Evolutionary conservation across 2,797 vertebrate species (phyloP).

Genomic region (Enteromius radiatus): DNA sequence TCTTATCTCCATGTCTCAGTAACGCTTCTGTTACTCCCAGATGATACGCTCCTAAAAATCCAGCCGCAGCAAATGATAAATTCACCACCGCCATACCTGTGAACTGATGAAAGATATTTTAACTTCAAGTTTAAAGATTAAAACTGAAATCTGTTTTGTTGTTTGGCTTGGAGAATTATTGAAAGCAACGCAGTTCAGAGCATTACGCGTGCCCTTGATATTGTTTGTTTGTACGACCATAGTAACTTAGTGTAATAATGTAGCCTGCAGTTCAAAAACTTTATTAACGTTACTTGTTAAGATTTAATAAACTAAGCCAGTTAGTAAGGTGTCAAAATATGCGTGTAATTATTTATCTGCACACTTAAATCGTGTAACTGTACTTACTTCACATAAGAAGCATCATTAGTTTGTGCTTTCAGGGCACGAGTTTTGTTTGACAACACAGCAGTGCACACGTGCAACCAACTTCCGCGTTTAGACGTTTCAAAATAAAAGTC

Average conservation of each 20-base stretch:
- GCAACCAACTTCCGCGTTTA: neutral
- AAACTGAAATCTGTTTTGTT: neutral
- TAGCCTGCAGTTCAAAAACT: neutral
- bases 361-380: neutral
- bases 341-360: neutral
- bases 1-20: conserved; percentile 78
- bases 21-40: conserved; percentile 86
- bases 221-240: neutral
- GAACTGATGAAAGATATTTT: conserved; percentile 48
- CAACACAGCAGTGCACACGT: neutral
- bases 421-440: neutral
- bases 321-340: neutral
- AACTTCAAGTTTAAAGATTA: neutral
- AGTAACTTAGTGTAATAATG: neutral
- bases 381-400: neutral
- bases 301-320: neutral
- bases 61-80: conserved; percentile 86
- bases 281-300: neutral
- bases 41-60: conserved; percentile 91
- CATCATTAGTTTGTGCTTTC: neutral
- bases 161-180: neutral
- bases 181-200: neutral
- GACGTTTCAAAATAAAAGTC: conserved; percentile 47
- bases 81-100: conserved; percentile 78
- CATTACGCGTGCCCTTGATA: neutral